phyloP scores from a whole-genome alignment of 2,113 vertebrate species.

The Pseudorasbora parva region DNA sequence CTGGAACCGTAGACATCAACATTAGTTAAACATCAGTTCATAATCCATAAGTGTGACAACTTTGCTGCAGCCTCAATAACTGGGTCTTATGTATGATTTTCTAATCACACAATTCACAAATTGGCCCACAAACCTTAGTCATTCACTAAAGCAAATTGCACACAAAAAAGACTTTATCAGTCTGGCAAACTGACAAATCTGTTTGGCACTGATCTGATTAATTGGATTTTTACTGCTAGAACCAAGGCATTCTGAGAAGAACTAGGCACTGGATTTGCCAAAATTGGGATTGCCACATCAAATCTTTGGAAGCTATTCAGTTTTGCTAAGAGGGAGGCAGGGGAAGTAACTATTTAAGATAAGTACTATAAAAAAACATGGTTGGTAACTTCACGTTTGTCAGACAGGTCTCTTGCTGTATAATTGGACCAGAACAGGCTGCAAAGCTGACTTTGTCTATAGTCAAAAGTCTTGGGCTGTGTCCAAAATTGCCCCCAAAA shows the following conservation, averaged over 20 bases:
- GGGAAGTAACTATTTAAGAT: not conserved
- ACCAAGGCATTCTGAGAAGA: slow-evolving; percentile 6
- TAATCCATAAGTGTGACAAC: not conserved
- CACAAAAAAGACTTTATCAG: not conserved
- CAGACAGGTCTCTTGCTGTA: not conserved
- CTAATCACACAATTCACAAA: not conserved
- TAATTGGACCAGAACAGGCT: not conserved
- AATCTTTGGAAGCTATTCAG: not conserved
- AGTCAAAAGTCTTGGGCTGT: not conserved
- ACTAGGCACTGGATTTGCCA: not conserved
- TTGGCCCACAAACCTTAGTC: not conserved
- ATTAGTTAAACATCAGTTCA: not conserved
- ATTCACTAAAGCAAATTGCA: not conserved
- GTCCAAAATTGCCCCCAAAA: no score
- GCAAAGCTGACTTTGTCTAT: not conserved
- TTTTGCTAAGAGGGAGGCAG: no score
- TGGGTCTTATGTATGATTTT: slow-evolving; percentile 8
- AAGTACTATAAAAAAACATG: not conserved
- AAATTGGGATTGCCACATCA: not conserved
- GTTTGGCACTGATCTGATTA: not conserved
- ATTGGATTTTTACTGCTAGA: not conserved
- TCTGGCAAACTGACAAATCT: not conserved
- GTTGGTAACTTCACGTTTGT: not conserved
- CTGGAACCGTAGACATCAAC: slow-evolving; percentile 62
- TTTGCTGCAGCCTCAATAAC: not conserved